These are phyloP conservation scores for Epirrita christyi DNA, from an alignment of 2,888 invertebrate genomes.

Conservation along the genomic window DNA sequence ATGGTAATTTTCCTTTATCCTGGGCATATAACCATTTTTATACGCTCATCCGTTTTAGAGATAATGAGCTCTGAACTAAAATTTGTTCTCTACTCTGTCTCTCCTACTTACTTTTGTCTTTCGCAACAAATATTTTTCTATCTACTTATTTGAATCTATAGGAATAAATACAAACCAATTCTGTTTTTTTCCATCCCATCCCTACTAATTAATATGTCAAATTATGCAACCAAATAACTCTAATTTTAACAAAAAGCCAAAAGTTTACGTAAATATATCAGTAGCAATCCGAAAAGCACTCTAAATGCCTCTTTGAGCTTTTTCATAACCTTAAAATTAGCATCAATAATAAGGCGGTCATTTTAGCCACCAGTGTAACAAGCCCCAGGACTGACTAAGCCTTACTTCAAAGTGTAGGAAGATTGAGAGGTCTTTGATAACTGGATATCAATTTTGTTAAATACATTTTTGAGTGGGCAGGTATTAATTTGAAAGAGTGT, in stretches of 20 bases:
- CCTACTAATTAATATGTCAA: conserved; percentile 36
- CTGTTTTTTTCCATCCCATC: no score
- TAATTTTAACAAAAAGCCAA: conserved; percentile 53
- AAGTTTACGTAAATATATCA: conserved; percentile 79
- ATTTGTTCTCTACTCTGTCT: no score
- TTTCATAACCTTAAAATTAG: conserved; percentile 76
- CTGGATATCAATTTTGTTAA: conserved; percentile 59
- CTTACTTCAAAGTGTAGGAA: neutral
- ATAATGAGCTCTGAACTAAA: no score
- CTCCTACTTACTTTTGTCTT: no score
- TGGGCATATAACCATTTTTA: no score
- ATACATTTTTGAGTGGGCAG: conserved; percentile 69
- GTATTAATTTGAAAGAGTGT: conserved; percentile 78
- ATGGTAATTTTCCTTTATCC: no score
- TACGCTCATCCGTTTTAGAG: no score
- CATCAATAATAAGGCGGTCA: conserved; percentile 73
- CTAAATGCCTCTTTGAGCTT: conserved; percentile 67
- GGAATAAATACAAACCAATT: conserved; percentile 23
- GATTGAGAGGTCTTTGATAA: conserved; percentile 39
- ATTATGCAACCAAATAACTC: conserved; percentile 43
- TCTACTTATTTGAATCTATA: no score
- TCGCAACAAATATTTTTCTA: no score
- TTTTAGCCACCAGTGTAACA: conserved; percentile 43
- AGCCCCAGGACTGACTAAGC: conserved; percentile 36
- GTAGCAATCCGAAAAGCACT: conserved; percentile 74